These are phyloP conservation scores for Chymomyza procnemis DNA, from an alignment of 2,888 invertebrate genomes.

Conservation along the genomic window DNA sequence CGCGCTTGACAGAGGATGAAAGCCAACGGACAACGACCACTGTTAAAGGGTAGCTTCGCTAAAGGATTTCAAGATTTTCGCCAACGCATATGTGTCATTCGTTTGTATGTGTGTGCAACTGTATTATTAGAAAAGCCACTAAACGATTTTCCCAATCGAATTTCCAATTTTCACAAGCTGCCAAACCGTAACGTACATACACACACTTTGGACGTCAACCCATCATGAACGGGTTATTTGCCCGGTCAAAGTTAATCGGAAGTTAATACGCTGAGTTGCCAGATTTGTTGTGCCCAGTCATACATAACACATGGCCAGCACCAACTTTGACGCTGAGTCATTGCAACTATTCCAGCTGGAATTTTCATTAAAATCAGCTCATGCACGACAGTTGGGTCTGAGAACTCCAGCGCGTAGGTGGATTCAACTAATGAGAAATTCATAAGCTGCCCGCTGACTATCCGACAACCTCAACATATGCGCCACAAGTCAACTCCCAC, in stretches of 20 bases:
- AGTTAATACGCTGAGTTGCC: conserved; percentile 77
- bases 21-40: conserved; percentile 31
- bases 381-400: conserved; percentile 55
- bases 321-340: conserved; percentile 35
- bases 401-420: conserved; percentile 13
- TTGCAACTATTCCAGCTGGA: conserved; percentile 69
- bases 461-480: conserved; percentile 40
- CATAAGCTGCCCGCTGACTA: conserved; percentile 56
- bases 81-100: background rate
- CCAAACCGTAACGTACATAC: conserved; percentile 28
- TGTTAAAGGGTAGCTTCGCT: conserved; percentile 38
- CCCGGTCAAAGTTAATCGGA: conserved; percentile 77
- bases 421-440: conserved; percentile 66
- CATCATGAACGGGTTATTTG: conserved; percentile 57
- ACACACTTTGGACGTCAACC: conserved; percentile 11
- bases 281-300: conserved; percentile 55
- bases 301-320: background rate
- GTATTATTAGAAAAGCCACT: conserved; percentile 62
- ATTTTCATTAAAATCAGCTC: conserved; percentile 74
- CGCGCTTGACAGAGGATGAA: conserved; percentile 9
- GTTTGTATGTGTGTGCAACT: conserved; percentile 1
- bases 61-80: conserved; percentile 19
- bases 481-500: conserved; percentile 15
- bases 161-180: conserved; percentile 65
- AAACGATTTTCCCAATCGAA: conserved; percentile 73